phyloP scores from a whole-genome alignment of 2,797 vertebrate genomes.

The Poeciliopsis turneri region DNA sequence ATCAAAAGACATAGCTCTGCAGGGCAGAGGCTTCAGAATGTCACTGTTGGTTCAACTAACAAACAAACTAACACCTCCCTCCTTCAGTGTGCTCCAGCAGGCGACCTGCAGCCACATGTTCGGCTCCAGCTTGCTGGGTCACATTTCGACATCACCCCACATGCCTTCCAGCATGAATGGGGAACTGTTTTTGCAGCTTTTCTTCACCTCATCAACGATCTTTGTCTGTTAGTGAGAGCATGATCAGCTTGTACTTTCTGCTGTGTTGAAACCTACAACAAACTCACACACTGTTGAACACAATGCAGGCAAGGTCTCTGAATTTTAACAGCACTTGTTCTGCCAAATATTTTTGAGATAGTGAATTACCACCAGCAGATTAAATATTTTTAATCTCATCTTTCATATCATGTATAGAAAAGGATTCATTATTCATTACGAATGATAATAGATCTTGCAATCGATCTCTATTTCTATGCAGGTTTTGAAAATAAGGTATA shows the following conservation, averaged over 20 bases:
- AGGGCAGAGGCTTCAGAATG: conserved; percentile 21
- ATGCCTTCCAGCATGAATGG: conserved; percentile 26
- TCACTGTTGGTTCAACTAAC: conserved; percentile 14
- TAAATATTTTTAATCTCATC: neutral
- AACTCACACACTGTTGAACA: neutral
- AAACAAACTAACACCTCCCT: conserved; percentile 5
- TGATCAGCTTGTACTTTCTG: neutral
- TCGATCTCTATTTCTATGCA: neutral
- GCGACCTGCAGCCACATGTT: conserved; percentile 75
- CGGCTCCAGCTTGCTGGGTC: conserved; percentile 37
- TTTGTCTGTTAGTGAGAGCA: conserved; percentile 3
- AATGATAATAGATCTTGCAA: neutral
- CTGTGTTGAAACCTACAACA: conserved; percentile 14
- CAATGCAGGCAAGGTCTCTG: neutral
- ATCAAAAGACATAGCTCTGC: conserved; percentile 18
- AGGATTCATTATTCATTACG: neutral
- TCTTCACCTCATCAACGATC: conserved; percentile 1
- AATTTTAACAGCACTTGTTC: conserved; percentile 2
- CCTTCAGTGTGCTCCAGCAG: conserved; percentile 22
- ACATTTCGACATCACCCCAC: conserved; percentile 55
- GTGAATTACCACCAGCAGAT: neutral
- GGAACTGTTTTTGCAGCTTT: conserved; percentile 29
- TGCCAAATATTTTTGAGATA: neutral
- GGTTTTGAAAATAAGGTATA: neutral
- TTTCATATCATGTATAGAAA: neutral